A percentile compares a stretch with the other conserved stretches of the same genome.
These are phyloP conservation scores for Plutomurus gul DNA, from an alignment of 1,140 invertebrate genomes.

Conservation along the genomic window DNA sequence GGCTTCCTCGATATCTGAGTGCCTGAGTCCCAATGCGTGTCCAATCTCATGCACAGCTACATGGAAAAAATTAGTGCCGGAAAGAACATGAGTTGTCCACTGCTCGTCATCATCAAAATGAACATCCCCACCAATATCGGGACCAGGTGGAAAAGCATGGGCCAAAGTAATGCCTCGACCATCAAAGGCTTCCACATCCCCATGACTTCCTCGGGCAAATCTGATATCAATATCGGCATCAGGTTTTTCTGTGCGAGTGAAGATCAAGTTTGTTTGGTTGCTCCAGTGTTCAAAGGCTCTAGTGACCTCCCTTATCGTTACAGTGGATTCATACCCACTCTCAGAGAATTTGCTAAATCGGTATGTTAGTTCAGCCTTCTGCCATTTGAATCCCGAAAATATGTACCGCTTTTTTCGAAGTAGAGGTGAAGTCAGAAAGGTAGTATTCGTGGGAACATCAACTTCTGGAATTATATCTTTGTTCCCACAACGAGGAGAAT, in stretches of 20 bases:
- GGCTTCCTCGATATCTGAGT: constrained; percentile 40
- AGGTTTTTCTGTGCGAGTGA: neutral
- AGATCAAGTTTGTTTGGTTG: constrained; percentile 33
- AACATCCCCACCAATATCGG: constrained; percentile 61
- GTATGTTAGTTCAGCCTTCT: constrained; percentile 20
- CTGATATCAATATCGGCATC: constrained; percentile 49
- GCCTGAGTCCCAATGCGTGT: constrained; percentile 47
- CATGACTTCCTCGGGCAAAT: constrained; percentile 54
- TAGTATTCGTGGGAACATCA: neutral
- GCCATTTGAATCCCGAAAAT: constrained; percentile 23
- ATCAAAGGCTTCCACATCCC: constrained; percentile 55
- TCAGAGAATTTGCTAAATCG: constrained; percentile 20
- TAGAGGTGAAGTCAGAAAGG: neutral
- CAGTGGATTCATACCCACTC: neutral
- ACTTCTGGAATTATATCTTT: constrained; percentile 30
- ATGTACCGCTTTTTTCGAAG: constrained; percentile 29
- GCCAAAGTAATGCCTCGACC: constrained; percentile 57
- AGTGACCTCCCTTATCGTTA: neutral
- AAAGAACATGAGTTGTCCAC: neutral
- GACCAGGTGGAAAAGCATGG: constrained; percentile 61
- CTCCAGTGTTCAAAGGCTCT: constrained; percentile 29
- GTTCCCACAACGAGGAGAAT: constrained; percentile 31
- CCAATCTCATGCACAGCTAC: constrained; percentile 25
- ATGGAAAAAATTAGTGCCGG: constrained; percentile 15
- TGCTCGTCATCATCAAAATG: constrained; percentile 62